Evolutionary conservation across 2,888 invertebrate genomes (phyloP), one percentile per base, ranked within the genome.

Genomic region (Kryphioiulus occultus): DNA sequence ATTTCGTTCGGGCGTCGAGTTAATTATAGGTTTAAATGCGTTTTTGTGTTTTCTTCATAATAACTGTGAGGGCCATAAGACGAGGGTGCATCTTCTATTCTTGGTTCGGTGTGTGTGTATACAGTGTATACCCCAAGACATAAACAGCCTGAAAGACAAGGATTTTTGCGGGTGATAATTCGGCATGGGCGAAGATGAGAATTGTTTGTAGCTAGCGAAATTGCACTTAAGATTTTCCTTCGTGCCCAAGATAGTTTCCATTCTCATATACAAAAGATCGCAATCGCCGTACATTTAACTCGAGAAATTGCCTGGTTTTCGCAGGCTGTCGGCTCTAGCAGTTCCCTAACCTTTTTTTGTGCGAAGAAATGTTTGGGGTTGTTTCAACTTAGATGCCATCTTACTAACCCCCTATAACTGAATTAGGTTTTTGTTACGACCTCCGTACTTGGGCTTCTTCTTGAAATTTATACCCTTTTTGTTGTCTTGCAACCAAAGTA

Each of bases 331-430:
- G 53, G 53, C 3, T 39, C 10, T 68, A 5, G 68, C 1, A 68
- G 68, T n/a, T 68, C 68, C 26, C 68, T 22, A 68, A 68, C n/a
- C 68, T 68, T 68, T 68, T 22, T 68, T 68, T 3, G n/a, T 59
- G 68, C 26, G 3, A 68, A 68, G 68, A 68, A 68, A 68, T 68
- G 5, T 22, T 68, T 68, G n/a, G 68, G 68, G 68, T 68, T 68
- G 68, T 68, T 68, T 68, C 68, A 68, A 26, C 68, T 68, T 68
- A 68, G 68, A n/a, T 68, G 68, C 68, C 68, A 68, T 68, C 68
- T 68, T 68, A 68, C 68, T 26, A 68, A 68, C 68, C 26, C 26
- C 68, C 5, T 26, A 26, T 68, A 68, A 68, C 68, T 68, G 68
- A 68, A 68, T 68, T 68, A 26, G 68, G 68, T 68, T 68, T 68